Evolutionary conservation across 2,888 invertebrate genomes (phyloP).

Genomic region (Aphodius sticticus): DNA sequence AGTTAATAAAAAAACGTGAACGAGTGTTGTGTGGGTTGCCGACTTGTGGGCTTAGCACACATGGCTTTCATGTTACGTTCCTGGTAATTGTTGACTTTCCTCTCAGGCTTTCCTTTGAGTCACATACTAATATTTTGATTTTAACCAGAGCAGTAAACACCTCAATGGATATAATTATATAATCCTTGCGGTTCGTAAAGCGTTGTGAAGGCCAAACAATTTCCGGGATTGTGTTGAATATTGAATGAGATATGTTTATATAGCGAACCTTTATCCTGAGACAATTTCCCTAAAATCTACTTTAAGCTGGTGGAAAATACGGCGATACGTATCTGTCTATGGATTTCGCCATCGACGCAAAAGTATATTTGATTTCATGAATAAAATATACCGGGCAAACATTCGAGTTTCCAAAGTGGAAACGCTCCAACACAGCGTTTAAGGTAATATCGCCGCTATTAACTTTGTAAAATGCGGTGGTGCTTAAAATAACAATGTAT

Average conservation of each 20-base stretch:
- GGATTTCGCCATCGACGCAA: constrained; percentile 5
- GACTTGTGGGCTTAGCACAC: not conserved
- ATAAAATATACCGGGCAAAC: constrained; percentile 23
- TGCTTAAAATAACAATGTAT: constrained; percentile 24
- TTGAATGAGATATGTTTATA: not conserved
- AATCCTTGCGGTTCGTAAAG: not conserved
- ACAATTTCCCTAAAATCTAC: not conserved
- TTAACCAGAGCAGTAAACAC: not conserved
- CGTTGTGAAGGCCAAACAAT: not conserved
- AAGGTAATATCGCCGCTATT: constrained; percentile 22
- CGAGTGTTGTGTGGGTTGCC: not conserved
- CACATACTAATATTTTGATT: not conserved
- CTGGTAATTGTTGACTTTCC: not conserved
- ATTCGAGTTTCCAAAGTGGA: constrained; percentile 17
- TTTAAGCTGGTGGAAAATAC: not conserved
- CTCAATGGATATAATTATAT: not conserved
- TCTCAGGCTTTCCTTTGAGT: not conserved
- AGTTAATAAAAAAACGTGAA: too few relatives aligned
- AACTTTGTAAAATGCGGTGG: constrained; percentile 22
- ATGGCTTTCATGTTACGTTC: not conserved
- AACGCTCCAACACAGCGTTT: constrained; percentile 13
- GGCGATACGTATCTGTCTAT: not conserved
- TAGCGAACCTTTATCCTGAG: not conserved
- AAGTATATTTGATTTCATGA: constrained; percentile 23
- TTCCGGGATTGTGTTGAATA: not conserved